A percentile compares a stretch with the other conserved stretches of the same genome.
Evolutionary conservation across 2,113 vertebrate species (phyloP).

Genomic region (Thomomys bottae): DNA sequence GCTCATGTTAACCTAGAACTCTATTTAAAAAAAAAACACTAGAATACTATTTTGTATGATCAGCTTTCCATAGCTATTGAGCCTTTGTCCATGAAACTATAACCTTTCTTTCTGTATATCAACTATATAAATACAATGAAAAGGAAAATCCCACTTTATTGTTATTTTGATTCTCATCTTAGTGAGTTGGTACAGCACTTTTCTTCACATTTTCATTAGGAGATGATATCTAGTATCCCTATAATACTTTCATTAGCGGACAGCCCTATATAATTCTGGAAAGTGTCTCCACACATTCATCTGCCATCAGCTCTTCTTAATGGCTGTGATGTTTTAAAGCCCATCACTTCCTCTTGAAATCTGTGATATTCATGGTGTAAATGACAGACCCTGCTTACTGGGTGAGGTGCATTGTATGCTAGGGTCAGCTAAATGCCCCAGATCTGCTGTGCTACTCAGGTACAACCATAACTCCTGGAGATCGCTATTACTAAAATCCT

Average conservation of each 20-base stretch:
- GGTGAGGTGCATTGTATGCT: neutral
- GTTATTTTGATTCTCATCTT: conserved; percentile 18
- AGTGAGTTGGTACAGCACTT: neutral
- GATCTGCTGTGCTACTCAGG: neutral
- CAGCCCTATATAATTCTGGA: neutral
- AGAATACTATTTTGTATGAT: too few species aligned
- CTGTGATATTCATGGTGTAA: neutral
- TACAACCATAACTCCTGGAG: neutral
- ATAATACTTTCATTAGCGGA: neutral
- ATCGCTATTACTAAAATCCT: neutral
- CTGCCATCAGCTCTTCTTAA: neutral
- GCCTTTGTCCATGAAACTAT: too few species aligned
- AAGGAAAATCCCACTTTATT: neutral
- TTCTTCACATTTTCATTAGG: neutral
- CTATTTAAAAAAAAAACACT: neutral
- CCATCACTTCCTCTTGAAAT: too few species aligned
- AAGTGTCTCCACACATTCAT: neutral
- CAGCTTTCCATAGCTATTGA: too few species aligned
- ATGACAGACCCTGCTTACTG: neutral
- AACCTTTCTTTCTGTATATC: too few species aligned
- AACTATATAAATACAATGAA: neutral
- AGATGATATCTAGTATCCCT: neutral
- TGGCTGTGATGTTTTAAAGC: too few species aligned
- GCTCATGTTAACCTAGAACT: neutral
- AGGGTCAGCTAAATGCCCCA: neutral